Evolutionary conservation across 2,113 vertebrate genomes (phyloP), one percentile per base, ranked within the genome.

Genomic region (Fregata magnificens): DNA sequence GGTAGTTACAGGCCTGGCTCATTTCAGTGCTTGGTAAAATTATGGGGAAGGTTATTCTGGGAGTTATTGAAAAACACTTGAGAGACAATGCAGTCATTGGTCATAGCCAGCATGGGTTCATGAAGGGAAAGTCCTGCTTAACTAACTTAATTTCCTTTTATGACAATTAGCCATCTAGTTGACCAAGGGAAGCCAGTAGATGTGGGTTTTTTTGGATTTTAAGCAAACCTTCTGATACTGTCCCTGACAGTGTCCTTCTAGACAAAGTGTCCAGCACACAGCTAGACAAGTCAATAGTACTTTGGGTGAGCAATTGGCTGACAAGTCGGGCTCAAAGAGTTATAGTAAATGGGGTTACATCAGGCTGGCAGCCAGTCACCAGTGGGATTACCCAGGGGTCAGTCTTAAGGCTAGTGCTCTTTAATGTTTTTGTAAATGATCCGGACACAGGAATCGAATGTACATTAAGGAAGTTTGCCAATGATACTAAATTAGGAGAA

Each of bases 121-220:
- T 2, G 1, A 5, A 7, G 16, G 31, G 8, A 22, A 42, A 24
- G 17, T 73, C 12, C 45, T 45, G 22, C 53, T 82, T 76, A 19
- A 76, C 8, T 32, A 38, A 40, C 16, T 45, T 36, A 44, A 29
- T 55, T 70, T 55, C 25, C 7, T 42, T 47, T 55, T 55, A 42
- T 21, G n/a, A 77, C 20, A 69, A 44, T 77, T 2, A 1, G 24
- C 18, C 16, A 16, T 49, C 18, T 69, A 17, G 53, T 10, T 53
- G 50, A 42, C 19, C 31, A 69, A 15, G 5, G 18, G 52, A 89
- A 74, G 9, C 22, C 26, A 19, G 44, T 52, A 36, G 22, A 44
- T 44, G 10, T 9, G 29, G 3, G 1, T 1, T 10, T 8, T 8
- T 62, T 21, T 19, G 3, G 6, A n/a, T 52, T 42, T 69, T 61